Percentiles rank a stretch among this genome's conserved stretches.
These are phyloP conservation scores for Hylyphantes graminicola DNA, from an alignment of 1,140 invertebrate genomes.

Conservation along the genomic window DNA sequence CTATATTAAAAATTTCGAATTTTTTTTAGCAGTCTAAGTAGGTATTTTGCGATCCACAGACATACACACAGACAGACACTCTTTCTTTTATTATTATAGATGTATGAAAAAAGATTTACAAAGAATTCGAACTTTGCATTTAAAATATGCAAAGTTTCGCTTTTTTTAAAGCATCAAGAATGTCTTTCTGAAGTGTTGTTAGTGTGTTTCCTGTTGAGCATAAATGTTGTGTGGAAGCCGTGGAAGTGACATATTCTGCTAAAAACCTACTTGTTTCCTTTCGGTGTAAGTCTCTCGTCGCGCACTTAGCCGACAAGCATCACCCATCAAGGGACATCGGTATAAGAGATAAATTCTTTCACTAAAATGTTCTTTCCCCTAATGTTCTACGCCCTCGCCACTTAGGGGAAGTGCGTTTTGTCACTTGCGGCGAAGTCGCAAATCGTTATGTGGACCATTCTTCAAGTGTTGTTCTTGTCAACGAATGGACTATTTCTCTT, in stretches of 20 bases:
- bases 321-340: slow-evolving; percentile 19
- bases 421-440: background rate
- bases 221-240: too few relatives aligned
- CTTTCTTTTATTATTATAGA: too few relatives aligned
- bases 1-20: too few relatives aligned
- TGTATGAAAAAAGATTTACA: too few relatives aligned
- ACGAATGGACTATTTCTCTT: background rate
- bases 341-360: background rate
- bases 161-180: background rate
- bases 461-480: background rate
- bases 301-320: slow-evolving; percentile 20
- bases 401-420: slow-evolving; percentile 26
- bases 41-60: too few relatives aligned
- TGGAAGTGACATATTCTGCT: background rate
- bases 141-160: background rate
- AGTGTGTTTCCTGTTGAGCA: background rate
- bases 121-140: too few relatives aligned
- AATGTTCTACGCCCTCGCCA: background rate
- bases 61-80: too few relatives aligned
- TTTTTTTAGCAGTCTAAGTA: too few relatives aligned
- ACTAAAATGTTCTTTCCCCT: background rate
- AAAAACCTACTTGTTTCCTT: slow-evolving; percentile 7
- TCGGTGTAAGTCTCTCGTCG: background rate
- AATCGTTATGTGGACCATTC: slow-evolving; percentile 8
- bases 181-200: background rate